Evolutionary conservation across 2,888 invertebrate genomes (phyloP).

Genomic region (Teleiodes luculella): DNA sequence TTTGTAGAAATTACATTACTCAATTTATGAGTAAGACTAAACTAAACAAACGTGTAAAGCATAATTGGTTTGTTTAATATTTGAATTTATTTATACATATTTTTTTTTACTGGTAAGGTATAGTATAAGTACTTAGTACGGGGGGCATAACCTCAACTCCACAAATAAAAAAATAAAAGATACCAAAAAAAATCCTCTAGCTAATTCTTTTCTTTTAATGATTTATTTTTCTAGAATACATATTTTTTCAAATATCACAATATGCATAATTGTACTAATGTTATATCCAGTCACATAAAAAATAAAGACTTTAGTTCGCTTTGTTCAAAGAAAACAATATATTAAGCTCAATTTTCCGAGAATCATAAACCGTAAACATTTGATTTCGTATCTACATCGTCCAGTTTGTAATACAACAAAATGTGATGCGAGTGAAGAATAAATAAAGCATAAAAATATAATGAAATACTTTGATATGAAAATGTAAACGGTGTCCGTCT

Average conservation of each 20-base stretch:
- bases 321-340: background rate
- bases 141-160: too few relatives aligned
- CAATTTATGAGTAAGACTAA: too few relatives aligned
- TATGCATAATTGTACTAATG: background rate
- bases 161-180: too few relatives aligned
- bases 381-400: slow-evolving; percentile 28
- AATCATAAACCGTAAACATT: slow-evolving; percentile 9
- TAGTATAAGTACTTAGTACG: too few relatives aligned
- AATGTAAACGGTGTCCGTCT: slow-evolving; percentile 19
- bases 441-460: slow-evolving; percentile 31
- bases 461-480: slow-evolving; percentile 34
- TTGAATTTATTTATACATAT: background rate
- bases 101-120: background rate
- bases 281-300: background rate
- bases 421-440: background rate
- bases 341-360: slow-evolving; percentile 7
- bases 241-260: background rate
- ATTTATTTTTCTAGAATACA: too few relatives aligned
- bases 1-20: too few relatives aligned
- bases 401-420: slow-evolving; percentile 23
- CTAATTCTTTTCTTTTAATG: too few relatives aligned
- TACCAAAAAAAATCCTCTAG: too few relatives aligned
- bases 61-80: too few relatives aligned
- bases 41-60: too few relatives aligned
- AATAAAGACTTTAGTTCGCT: background rate